A percentile compares a stretch with the other conserved stretches of the same genome.
Conservation (phyloP, 2,888 invertebrate species). For the Parnassius smintheus region DNA sequence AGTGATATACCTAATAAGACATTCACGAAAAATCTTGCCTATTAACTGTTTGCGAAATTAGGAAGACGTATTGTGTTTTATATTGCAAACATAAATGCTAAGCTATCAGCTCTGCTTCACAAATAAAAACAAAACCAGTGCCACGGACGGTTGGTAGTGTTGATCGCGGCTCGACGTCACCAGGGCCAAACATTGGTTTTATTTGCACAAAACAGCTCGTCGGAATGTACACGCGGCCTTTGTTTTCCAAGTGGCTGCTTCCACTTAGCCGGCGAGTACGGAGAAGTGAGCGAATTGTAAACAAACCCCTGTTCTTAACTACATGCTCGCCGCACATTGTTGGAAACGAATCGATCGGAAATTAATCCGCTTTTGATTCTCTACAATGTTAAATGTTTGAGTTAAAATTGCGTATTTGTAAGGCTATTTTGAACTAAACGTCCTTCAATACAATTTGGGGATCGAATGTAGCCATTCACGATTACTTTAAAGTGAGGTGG, state of each 20-base stretch:
- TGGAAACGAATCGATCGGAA: background rate
- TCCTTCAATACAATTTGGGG: no score
- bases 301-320: constrained; percentile 34
- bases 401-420: no score
- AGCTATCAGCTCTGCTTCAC: no score
- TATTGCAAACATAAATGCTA: no score
- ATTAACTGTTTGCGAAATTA: no score
- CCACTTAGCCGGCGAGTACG: constrained; percentile 29
- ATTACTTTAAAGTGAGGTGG: no score
- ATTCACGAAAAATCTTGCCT: no score
- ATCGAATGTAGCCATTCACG: no score
- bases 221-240: constrained; percentile 28
- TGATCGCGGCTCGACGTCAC: constrained; percentile 10
- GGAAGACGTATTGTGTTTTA: no score
- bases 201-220: constrained; percentile 27
- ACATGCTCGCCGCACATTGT: constrained; percentile 6
- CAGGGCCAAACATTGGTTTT: constrained; percentile 25
- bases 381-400: no score
- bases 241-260: constrained; percentile 28
- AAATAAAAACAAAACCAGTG: background rate
- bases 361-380: constrained; percentile 11
- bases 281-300: constrained; percentile 47
- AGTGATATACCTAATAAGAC: no score
- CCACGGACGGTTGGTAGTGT: constrained; percentile 3
- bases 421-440: no score